Conservation (phyloP, 2,797 vertebrate genomes). For the Sorex maritimensis region DNA sequence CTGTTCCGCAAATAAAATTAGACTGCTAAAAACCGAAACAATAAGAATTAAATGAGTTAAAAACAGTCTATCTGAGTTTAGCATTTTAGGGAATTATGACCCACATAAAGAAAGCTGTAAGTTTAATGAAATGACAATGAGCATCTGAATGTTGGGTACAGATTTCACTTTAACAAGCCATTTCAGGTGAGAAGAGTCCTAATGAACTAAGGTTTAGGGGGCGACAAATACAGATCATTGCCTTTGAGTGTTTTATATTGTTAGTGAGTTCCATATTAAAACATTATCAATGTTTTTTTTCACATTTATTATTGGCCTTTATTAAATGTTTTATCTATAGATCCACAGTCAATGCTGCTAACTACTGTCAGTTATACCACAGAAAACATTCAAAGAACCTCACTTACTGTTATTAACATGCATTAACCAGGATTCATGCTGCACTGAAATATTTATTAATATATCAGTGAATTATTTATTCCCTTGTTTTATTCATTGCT, state of each 20-base stretch:
- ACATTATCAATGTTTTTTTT: conserved; percentile 65
- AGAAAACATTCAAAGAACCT: conserved; percentile 75
- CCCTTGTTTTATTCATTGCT: conserved; percentile 85
- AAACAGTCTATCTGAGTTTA: conserved; percentile 11
- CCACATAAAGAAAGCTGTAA: background rate
- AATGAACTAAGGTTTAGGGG: background rate
- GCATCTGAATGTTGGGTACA: background rate
- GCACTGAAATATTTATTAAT: conserved; percentile 86
- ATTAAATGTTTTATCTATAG: conserved; percentile 66
- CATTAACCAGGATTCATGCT: conserved; percentile 72
- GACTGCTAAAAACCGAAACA: too few relatives aligned
- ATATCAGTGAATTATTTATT: conserved; percentile 86
- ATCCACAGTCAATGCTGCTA: conserved; percentile 43
- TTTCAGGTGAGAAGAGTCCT: conserved; percentile 14
- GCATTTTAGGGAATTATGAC: background rate
- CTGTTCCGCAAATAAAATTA: too few relatives aligned
- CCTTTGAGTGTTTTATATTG: conserved; percentile 39
- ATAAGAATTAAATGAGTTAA: background rate
- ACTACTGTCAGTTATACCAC: conserved; percentile 71
- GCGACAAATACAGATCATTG: background rate
- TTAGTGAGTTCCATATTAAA: conserved; percentile 64
- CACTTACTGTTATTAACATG: conserved; percentile 54
- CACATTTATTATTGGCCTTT: conserved; percentile 65
- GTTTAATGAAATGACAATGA: background rate
- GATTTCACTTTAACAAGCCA: conserved; percentile 12